These are phyloP conservation scores for Agelastica alni DNA, from an alignment of 2,888 invertebrate genomes.

Conservation along the genomic window DNA sequence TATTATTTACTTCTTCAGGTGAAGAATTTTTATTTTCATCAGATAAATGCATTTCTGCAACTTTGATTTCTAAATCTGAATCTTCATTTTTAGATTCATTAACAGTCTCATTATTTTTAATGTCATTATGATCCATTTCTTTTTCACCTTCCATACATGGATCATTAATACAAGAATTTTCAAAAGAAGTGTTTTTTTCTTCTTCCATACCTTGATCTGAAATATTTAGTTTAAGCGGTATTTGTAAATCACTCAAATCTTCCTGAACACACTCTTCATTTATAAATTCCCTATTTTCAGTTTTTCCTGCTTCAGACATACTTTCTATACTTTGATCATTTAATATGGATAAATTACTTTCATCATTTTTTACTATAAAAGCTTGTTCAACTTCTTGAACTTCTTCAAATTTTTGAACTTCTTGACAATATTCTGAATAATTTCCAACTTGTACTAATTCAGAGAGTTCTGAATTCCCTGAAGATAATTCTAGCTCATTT, in stretches of 20 bases:
- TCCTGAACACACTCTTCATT: neutral
- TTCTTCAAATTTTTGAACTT: neutral
- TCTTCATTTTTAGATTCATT: slow-evolving; percentile 1
- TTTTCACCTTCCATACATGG: too few species aligned
- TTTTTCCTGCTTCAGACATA: neutral
- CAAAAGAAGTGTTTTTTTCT: neutral
- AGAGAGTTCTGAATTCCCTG: slow-evolving; percentile 3
- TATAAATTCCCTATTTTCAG: neutral
- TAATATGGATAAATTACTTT: neutral
- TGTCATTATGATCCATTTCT: slow-evolving; percentile 1
- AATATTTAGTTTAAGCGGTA: slow-evolving; percentile 11
- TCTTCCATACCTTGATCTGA: neutral
- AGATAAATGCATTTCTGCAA: slow-evolving; percentile 29
- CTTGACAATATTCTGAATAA: slow-evolving; percentile 1
- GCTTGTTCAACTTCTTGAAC: too few species aligned
- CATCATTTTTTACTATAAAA: slow-evolving; percentile 4
- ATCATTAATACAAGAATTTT: too few species aligned
- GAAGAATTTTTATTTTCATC: slow-evolving; percentile 18
- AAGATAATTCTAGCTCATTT: neutral
- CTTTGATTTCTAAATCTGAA: slow-evolving; percentile 24
- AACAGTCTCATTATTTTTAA: slow-evolving; percentile 1
- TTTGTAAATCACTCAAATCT: slow-evolving; percentile 5
- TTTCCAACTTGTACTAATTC: slow-evolving; percentile 6
- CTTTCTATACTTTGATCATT: slow-evolving; percentile 4
- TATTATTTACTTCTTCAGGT: too few species aligned